Conservation (phyloP, 1,140 invertebrate species). For the Halesus radiatus region DNA sequence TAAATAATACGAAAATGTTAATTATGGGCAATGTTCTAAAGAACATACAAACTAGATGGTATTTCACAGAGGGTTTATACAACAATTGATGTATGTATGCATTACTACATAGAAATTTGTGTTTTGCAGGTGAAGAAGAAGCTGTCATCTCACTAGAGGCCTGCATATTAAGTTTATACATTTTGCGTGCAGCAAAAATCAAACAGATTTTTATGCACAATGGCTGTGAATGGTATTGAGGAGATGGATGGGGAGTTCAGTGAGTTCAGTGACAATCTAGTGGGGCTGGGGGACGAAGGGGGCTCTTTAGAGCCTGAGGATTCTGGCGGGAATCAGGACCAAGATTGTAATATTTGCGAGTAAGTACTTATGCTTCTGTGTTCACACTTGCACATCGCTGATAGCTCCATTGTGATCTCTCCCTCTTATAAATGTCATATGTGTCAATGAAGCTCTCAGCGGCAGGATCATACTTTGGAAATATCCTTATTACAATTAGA, state of each 20-base stretch:
- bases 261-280: conserved; percentile 65
- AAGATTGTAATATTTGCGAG: conserved; percentile 72
- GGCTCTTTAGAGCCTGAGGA: conserved; percentile 68
- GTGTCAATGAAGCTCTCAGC: too few relatives aligned
- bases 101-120: background rate
- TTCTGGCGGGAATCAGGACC: conserved; percentile 66
- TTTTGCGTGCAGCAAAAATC: conserved; percentile 42
- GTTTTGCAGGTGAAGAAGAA: conserved; percentile 46
- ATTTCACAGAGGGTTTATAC: too few relatives aligned
- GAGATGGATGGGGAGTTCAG: conserved; percentile 69
- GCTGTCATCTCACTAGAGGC: conserved; percentile 44
- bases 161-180: conserved; percentile 42
- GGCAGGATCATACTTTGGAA: too few relatives aligned
- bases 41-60: too few relatives aligned
- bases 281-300: conserved; percentile 67
- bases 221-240: conserved; percentile 63
- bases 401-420: too few relatives aligned
- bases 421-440: too few relatives aligned
- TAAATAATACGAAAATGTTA: too few relatives aligned
- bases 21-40: too few relatives aligned
- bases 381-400: too few relatives aligned
- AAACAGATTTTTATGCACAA: conserved; percentile 43
- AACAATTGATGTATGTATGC: too few relatives aligned
- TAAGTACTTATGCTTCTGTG: conserved; percentile 59
- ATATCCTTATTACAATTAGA: too few relatives aligned